Evolutionary conservation across 2,888 invertebrate genomes (phyloP).

Genomic region (Encarsia formosa): DNA sequence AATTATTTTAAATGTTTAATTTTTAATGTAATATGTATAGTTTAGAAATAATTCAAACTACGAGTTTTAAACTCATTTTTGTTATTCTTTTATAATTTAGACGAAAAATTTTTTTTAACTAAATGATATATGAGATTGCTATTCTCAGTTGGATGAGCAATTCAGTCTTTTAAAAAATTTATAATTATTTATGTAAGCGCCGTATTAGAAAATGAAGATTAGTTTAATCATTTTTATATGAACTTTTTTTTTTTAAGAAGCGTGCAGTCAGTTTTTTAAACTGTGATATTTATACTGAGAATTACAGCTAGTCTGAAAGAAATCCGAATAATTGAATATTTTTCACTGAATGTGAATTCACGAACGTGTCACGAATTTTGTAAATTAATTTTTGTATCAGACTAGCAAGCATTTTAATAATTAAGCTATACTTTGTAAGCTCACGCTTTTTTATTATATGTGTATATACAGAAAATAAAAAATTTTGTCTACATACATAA

Average conservation of each 20-base stretch:
- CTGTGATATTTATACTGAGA: conserved; percentile 47
- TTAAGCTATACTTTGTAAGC: conserved; percentile 33
- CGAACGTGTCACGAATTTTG: neutral
- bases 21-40: conserved; percentile 13
- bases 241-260: conserved; percentile 26
- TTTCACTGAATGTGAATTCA: neutral
- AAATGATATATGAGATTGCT: conserved; percentile 34
- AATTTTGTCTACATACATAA: too few relatives aligned
- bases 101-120: conserved; percentile 4
- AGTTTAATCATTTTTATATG: conserved; percentile 25
- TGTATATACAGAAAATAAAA: conserved; percentile 35
- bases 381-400: conserved; percentile 3
- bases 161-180: conserved; percentile 13
- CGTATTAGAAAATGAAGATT: conserved; percentile 15
- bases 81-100: conserved; percentile 15
- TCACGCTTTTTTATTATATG: conserved; percentile 35
- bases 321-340: conserved; percentile 12
- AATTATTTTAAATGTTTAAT: conserved; percentile 14
- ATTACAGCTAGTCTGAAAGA: conserved; percentile 21
- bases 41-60: conserved; percentile 15
- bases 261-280: conserved; percentile 45
- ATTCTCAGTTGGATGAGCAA: conserved; percentile 1
- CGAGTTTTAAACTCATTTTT: conserved; percentile 18
- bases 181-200: conserved; percentile 14
- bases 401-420: conserved; percentile 26